Base-by-base conservation (phyloP, 1,140 invertebrate genomes). In the Drosophila neocordata region DNA sequence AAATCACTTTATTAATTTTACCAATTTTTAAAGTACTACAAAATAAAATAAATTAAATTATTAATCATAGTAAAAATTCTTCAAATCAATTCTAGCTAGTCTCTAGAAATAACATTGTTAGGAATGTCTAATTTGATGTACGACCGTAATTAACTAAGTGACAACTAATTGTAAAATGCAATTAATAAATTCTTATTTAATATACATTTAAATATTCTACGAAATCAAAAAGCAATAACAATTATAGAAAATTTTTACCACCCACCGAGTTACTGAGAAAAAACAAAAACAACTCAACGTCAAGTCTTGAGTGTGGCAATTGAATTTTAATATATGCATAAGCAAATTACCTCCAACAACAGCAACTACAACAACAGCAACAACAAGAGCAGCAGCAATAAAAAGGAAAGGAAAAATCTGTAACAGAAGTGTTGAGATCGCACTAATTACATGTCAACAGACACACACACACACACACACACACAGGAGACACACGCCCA, bases 391-490 rank as follows among this genome's bases (percentile, higher is more conserved):
- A 61, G 51, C 44, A 59, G 4, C 27, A 63, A 55, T 65, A 77
- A 56, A 6, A 55, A 38, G 22, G 8, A 31, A 48, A 63, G 51
- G 37, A 69, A 61, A 66, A 81, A 80, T 75, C 48, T 74, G 65
- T 72, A 78, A 88, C 82, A 82, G 82, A 87, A 88, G 82, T 87
- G 82, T 87, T 87, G 83, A 87, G 82, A 87, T 87, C 66, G 83
- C 79, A 76, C 82, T 87, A 87, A 87, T 87, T 88, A 87, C 82
- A 88, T 82, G 83, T 88, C 83, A 87, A 64, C 59, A 68, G 68
- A 60, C 11, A 48, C 56, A 31, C 31, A 44, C 34, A 52, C 44
- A 56, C 22, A 59, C 22, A 51, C 20, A 62, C 44, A 52, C 37
- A 22, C 11, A 52, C 37, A 22, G 4, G 6, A 31, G 58, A 60